Base-by-base conservation (phyloP, 2,888 invertebrate species). In the Clitarchus hookeri region DNA sequence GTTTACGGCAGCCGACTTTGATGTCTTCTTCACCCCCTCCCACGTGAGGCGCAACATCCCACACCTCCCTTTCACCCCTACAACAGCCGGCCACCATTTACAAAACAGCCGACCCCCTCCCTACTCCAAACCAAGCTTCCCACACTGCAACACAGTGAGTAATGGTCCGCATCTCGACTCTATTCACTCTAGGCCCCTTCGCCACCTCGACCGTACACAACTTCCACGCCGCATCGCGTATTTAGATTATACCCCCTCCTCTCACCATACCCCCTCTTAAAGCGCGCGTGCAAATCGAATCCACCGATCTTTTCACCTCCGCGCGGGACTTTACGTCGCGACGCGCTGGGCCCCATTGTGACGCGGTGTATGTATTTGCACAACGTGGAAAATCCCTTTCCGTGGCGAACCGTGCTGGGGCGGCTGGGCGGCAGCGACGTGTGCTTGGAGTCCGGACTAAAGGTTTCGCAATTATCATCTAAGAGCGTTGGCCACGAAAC, bases 71-170 rank as follows among this genome's bases (percentile, higher is more conserved):
- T 53, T 8, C 4, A 8, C 3, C 53, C 8, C 53, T 19, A 16
- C 53, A 65, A 65, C 65, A 65, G 65, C 65, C 65, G 65, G 65
- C 16, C 8, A 65, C 8, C 65, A 65, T 65, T 16, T 65, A 65
- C 65, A 65, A 19, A 65, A 65, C 65, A 65, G 19, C 65, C 36
- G 36, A 65, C 65, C 65, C 65, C 65, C 65, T 23, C 6, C 65
- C 65, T 23, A 0, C n/a, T 12, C 19, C 65, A 11, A 6, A 9
- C 11, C n/a, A 9, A 65, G n/a, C 23, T 65, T 65, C 65, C 65
- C 65, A 65, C 65, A 65, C 65, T 23, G 65, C 65, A 65, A 65
- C 65, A 65, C 65, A n/a, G n/a, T 65, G 65, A 65, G 65, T 65
- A 65, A 65, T 65, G 65, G 65, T 65, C 65, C n/a, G 65, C 65